Percentiles rank a stretch among this genome's conserved stretches.
These are phyloP conservation scores for Sebastes steindachneri DNA, from an alignment of 2,797 vertebrate species.

Conservation along the genomic window DNA sequence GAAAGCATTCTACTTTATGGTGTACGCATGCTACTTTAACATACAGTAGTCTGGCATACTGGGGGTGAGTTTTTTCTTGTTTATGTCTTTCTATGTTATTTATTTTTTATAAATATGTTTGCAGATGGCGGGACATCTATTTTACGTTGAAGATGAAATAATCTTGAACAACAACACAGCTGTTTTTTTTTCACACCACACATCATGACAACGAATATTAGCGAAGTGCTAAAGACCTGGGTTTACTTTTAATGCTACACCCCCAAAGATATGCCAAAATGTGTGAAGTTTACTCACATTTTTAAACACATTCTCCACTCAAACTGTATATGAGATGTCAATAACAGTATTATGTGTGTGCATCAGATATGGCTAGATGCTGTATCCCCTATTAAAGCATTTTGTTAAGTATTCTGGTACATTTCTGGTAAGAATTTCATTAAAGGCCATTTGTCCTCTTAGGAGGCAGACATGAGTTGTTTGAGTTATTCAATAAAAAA, in stretches of 20 bases:
- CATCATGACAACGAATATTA: slow-evolving; percentile 45
- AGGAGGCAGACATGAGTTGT: slow-evolving; percentile 63
- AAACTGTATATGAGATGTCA: slow-evolving; percentile 78
- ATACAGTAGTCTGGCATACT: slow-evolving; percentile 84
- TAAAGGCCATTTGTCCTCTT: slow-evolving; percentile 64
- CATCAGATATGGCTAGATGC: slow-evolving; percentile 71
- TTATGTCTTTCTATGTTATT: slow-evolving; percentile 87
- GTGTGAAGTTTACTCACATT: slow-evolving; percentile 69
- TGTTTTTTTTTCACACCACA: slow-evolving; percentile 35
- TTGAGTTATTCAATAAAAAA: slow-evolving; percentile 73
- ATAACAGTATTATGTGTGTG: slow-evolving; percentile 79
- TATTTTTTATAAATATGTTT: slow-evolving; percentile 89
- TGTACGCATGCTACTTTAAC: slow-evolving; percentile 91
- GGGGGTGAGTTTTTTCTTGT: slow-evolving; percentile 78
- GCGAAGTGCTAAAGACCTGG: slow-evolving; percentile 54
- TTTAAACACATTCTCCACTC: slow-evolving; percentile 66
- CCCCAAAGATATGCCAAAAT: slow-evolving; percentile 74
- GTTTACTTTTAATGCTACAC: slow-evolving; percentile 68
- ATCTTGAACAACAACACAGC: slow-evolving; percentile 51
- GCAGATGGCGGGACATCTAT: slow-evolving; percentile 79
- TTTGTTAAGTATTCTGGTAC: slow-evolving; percentile 79
- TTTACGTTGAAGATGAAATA: slow-evolving; percentile 64
- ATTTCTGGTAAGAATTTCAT: slow-evolving; percentile 76
- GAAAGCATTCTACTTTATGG: slow-evolving; percentile 83
- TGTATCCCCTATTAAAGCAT: slow-evolving; percentile 75